Evolutionary conservation across 2,888 invertebrate genomes (phyloP), one percentile per base, ranked within the genome.

Genomic region (Lacanobia wlatinum): DNA sequence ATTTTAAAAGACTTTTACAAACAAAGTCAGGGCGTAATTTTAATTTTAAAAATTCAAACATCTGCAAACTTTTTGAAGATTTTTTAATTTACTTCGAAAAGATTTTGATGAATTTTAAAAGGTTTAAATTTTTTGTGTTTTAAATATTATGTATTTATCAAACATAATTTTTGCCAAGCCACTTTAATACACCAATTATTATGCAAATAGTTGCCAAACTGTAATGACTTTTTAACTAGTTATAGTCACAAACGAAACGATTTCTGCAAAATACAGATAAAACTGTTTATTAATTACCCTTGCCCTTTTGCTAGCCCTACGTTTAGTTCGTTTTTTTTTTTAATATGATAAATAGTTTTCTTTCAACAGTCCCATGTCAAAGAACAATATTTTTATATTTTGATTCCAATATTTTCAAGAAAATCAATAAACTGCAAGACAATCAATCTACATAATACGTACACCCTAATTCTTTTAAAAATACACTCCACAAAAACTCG

Each of bases 171-270:
- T n/a, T 48, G 62, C 3, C 6, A 63, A 62, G 53, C 4, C 53
- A 61, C 34, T 63, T 48, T 50, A 56, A 66, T 9, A 43, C 18
- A 18, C 12, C 7, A 52, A 38, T 55, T 68, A 60, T 68, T 73
- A 80, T 65, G 76, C 55, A 66, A 81, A 81, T 66, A 82, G 63
- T 69, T 50, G 21, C 14, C n/a, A 50, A 65, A 69, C 53, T 55
- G 18, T 69, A 78, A 78, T 34, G 58, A 78, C 40, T 58, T 71
- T 69, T 66, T 64, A 78, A 81, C 53, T 71, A 71, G 60, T 74
- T 74, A 58, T 46, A 55, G 7, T 55, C 14, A 21, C 55, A 59
- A 70, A 81, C 14, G 14, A 55, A 56, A 21, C n/a, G 21, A 70
- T 64, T 40, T 55, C 61, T 34, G 40, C 38, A 40, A 65, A 68